Base-by-base conservation (phyloP, 1,140 invertebrate genomes). In the Cataglyphis hispanica region DNA sequence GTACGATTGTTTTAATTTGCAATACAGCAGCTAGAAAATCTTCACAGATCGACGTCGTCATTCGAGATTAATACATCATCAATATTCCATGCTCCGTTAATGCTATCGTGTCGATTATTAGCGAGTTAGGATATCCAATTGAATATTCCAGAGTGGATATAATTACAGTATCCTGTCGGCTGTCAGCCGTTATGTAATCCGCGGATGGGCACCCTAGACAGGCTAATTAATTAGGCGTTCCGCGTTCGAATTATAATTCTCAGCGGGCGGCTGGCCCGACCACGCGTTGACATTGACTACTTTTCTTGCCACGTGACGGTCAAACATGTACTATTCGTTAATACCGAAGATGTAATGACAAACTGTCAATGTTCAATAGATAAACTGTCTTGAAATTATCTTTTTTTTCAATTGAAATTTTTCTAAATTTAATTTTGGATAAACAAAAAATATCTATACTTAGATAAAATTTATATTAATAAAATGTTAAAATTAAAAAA, bases 51-150 rank as follows among this genome's bases (percentile, higher is more conserved):
- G 34, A 43, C 58, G 8, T 50, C 72, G 61, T 78, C 67, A 69
- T 61, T 70, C 53, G 81, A 87, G 85, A 92, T 92, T 90, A 91
- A 66, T 75, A 67, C 67, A 56, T 83, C 86, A 90, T 92, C 91
- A 91, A 92, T 93, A 91, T 88, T 92, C 86, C 70, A 90, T 60
- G 85, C 40, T 89, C 84, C 87, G 90, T 92, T 92, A 93, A 92
- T 91, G 63, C 87, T 86, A 75, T 88, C 78, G 84, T 88, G 88
- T 90, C 90, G 90, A 93, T 92, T 92, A 91, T 92, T 88, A 91
- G 84, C 89, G 89, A 93, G 86, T 92, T 91, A 87, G 91, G 58
- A 50, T 91, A 83, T 91, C 86, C 86, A 88, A 92, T 92, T 89
- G 90, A 90, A 91, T 93, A 92, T 92, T 92, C 90, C 89, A 66